phyloP scores from a whole-genome alignment of 2,113 vertebrate genomes.

The Pelmatolapia mariae region DNA sequence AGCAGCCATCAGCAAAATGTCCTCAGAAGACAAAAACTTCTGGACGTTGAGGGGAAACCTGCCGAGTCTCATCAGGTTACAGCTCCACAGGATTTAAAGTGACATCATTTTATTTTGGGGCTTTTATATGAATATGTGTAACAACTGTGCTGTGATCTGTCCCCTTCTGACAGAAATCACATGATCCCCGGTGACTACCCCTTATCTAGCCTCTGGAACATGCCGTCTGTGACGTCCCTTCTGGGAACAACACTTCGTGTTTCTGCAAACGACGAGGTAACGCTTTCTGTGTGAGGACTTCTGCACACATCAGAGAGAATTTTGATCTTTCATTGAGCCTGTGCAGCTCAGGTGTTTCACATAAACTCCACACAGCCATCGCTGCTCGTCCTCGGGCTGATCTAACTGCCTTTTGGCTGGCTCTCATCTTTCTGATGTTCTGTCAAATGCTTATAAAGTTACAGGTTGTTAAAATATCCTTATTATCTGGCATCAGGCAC shows the following conservation, averaged over 20 bases:
- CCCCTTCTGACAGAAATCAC: constrained; percentile 74
- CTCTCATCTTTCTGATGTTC: neutral
- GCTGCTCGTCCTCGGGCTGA: neutral
- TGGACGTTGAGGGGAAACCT: constrained; percentile 80
- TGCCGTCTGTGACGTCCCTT: constrained; percentile 71
- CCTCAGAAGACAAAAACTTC: constrained; percentile 75
- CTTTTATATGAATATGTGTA: neutral
- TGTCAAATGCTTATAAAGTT: neutral
- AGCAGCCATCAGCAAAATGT: constrained; percentile 75
- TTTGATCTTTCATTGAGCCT: neutral
- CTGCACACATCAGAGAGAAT: neutral
- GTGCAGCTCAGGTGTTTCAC: neutral
- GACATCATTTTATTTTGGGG: neutral
- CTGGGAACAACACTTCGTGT: constrained; percentile 74
- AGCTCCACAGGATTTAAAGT: neutral
- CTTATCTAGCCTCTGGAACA: constrained; percentile 66
- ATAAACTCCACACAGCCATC: neutral
- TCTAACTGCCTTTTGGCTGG: neutral
- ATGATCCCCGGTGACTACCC: constrained; percentile 70
- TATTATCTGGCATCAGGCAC: neutral
- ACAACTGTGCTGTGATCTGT: neutral
- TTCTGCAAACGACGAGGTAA: constrained; percentile 68
- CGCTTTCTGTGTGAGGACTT: neutral
- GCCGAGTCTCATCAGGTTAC: constrained; percentile 79
- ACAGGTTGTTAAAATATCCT: neutral